Percentiles rank a stretch among this genome's conserved stretches.
These are phyloP conservation scores for Pyrocephalus nanus DNA, from an alignment of 2,797 vertebrate species.

Conservation along the genomic window DNA sequence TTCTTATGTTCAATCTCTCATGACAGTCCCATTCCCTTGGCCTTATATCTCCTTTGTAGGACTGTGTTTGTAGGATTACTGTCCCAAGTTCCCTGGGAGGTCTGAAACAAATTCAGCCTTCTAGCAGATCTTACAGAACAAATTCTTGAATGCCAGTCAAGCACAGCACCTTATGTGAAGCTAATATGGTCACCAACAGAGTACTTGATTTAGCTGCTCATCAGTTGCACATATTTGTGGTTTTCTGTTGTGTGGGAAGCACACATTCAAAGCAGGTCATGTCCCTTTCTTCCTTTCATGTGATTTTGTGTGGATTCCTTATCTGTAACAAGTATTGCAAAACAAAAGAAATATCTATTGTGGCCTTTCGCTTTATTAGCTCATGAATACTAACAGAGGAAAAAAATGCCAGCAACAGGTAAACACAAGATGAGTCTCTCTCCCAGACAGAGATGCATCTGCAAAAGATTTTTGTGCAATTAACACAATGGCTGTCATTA, in stretches of 20 bases:
- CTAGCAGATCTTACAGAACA: background rate
- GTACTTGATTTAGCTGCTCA: background rate
- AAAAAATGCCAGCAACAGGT: accelerated
- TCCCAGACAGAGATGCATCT: background rate
- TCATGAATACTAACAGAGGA: background rate
- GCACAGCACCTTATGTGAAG: background rate
- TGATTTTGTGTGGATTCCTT: conserved; percentile 7
- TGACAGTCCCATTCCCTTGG: background rate
- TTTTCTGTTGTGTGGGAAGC: conserved; percentile 22
- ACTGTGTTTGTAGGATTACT: background rate
- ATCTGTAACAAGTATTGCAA: background rate
- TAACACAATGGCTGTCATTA: background rate
- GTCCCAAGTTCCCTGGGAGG: background rate
- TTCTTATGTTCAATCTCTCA: background rate
- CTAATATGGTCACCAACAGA: background rate
- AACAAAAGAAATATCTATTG: background rate
- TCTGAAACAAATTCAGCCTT: background rate
- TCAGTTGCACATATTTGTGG: conserved; percentile 10
- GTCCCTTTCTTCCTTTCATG: conserved; percentile 28
- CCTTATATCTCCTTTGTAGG: background rate
- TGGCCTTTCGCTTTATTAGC: background rate
- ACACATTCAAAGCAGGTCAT: background rate
- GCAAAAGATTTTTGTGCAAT: background rate
- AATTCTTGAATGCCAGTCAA: background rate
- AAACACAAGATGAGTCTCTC: background rate